Percentiles rank a stretch among this genome's conserved stretches.
phyloP scores from a whole-genome alignment of 2,113 vertebrate species.

The Malurus cyaneus region DNA sequence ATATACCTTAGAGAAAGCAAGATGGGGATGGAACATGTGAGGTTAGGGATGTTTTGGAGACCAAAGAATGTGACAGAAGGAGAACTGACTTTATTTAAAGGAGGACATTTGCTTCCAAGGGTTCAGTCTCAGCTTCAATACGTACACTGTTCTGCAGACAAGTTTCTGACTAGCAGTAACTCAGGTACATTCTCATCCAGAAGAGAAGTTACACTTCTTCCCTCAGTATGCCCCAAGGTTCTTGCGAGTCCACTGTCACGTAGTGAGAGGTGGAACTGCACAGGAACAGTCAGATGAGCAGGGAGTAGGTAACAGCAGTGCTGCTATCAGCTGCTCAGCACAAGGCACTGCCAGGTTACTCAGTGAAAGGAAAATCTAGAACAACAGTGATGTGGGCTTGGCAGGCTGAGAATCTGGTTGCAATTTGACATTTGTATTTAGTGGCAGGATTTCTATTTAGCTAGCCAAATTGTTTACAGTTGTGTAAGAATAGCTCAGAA shows the following conservation, averaged over 20 bases:
- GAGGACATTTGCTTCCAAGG: neutral
- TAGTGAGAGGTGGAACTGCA: neutral
- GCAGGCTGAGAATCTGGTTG: constrained; percentile 15
- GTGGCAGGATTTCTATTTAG: constrained; percentile 22
- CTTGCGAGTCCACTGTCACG: fast-evolving
- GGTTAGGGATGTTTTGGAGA: neutral
- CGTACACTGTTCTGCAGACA: neutral
- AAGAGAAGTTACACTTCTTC: neutral
- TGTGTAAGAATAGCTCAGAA: constrained; percentile 11
- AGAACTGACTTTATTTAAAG: neutral
- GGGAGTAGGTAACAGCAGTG: neutral
- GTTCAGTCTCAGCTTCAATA: neutral
- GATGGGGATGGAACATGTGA: neutral
- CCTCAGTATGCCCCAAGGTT: fast-evolving
- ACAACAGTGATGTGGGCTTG: neutral
- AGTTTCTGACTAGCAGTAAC: neutral
- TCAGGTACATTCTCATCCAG: neutral
- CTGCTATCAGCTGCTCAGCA: neutral
- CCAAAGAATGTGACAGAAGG: neutral
- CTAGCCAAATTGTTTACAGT: neutral
- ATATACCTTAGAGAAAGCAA: neutral
- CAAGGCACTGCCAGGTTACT: neutral
- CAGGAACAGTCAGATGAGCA: neutral
- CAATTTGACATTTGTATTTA: constrained; percentile 20
- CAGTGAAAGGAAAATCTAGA: neutral